A percentile compares a stretch with the other conserved stretches of the same genome.
Evolutionary conservation across 2,113 vertebrate genomes (phyloP).

Genomic region (Canis aureus): DNA sequence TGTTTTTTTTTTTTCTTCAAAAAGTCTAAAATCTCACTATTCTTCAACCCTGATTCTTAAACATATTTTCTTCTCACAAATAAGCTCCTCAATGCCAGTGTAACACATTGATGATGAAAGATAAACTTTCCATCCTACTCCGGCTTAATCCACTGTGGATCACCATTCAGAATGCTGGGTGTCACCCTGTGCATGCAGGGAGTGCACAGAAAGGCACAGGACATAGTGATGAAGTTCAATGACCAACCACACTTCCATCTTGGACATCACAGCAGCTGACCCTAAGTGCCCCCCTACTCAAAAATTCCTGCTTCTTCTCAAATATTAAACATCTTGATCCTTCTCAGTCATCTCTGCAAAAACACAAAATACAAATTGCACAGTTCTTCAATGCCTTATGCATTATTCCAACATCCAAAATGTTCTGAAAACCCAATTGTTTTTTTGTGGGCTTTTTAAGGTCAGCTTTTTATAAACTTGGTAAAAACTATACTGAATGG

Average conservation of each 20-base stretch:
- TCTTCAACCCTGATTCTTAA: neutral
- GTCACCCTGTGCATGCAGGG: neutral
- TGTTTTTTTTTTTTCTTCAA: neutral
- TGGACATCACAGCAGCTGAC: neutral
- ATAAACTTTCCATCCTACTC: neutral
- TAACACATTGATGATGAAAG: neutral
- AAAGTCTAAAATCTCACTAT: neutral
- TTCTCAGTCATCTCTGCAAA: neutral
- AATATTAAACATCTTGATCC: neutral
- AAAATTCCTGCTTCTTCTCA: neutral
- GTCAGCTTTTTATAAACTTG: neutral
- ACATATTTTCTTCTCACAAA: neutral
- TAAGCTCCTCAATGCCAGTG: neutral
- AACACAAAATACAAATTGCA: neutral
- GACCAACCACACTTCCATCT: neutral
- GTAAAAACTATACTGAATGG: conserved; percentile 14
- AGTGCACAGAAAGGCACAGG: neutral
- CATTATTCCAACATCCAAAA: neutral
- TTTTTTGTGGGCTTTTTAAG: neutral
- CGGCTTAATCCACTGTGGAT: neutral
- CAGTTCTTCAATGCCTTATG: neutral
- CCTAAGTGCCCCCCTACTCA: neutral
- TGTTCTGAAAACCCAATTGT: neutral
- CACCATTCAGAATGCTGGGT: neutral
- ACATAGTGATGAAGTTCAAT: rapidly evolving